Evolutionary conservation across 1,140 invertebrate genomes (phyloP).

Genomic region (Pomacea maculata): DNA sequence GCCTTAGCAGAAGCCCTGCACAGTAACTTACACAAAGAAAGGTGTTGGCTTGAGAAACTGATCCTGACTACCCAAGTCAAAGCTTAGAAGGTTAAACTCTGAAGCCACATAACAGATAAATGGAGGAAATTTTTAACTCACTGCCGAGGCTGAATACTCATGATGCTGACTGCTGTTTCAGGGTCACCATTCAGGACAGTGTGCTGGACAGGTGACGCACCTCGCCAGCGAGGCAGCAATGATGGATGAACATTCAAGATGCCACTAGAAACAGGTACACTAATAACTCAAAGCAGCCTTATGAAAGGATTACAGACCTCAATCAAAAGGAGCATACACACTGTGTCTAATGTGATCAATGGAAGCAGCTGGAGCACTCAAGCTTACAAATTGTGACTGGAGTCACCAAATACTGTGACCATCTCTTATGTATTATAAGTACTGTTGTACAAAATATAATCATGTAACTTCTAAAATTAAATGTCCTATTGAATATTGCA

Average conservation of each 20-base stretch:
- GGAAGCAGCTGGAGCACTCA: too few species aligned
- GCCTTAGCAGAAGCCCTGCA: too few species aligned
- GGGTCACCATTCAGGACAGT: slow-evolving; percentile 85
- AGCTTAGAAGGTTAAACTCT: neutral
- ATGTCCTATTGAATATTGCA: too few species aligned
- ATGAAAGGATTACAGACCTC: too few species aligned
- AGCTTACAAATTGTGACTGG: too few species aligned
- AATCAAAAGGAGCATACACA: too few species aligned
- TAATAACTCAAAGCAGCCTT: too few species aligned
- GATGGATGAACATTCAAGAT: slow-evolving; percentile 81
- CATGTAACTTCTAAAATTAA: too few species aligned
- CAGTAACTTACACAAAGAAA: neutral
- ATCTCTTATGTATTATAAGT: too few species aligned
- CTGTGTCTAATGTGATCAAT: too few species aligned
- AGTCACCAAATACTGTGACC: too few species aligned
- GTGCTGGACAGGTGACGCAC: slow-evolving; percentile 86
- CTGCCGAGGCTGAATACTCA: slow-evolving; percentile 85
- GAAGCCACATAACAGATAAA: neutral
- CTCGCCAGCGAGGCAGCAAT: slow-evolving; percentile 90
- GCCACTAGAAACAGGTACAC: slow-evolving; percentile 71
- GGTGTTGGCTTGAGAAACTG: slow-evolving; percentile 11
- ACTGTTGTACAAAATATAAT: too few species aligned
- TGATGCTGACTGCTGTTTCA: slow-evolving; percentile 86
- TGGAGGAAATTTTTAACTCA: slow-evolving; percentile 53
- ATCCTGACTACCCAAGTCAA: neutral